A percentile compares a stretch with the other conserved stretches of the same genome.
These are phyloP conservation scores for Listronotus oregonensis DNA, from an alignment of 1,140 invertebrate species.

Conservation along the genomic window DNA sequence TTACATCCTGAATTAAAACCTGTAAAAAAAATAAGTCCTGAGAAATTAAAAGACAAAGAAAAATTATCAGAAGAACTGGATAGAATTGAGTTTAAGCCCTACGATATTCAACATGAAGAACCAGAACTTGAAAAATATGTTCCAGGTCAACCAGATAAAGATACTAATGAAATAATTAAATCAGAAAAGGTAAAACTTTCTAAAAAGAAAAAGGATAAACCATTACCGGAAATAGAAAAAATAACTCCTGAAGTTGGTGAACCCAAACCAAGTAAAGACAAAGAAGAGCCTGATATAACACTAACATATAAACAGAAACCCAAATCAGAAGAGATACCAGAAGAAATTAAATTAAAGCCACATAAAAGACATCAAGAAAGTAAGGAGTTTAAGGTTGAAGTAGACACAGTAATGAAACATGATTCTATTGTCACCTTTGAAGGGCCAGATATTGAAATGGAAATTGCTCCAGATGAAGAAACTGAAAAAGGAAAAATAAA, in stretches of 20 bases:
- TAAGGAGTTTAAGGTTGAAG: conserved; percentile 32
- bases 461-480: conserved; percentile 26
- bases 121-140: conserved; percentile 56
- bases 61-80: conserved; percentile 47
- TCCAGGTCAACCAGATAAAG: conserved; percentile 48
- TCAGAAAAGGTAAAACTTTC: conserved; percentile 55
- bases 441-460: conserved; percentile 28
- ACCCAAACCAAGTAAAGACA: conserved; percentile 59
- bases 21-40: conserved; percentile 60
- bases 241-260: conserved; percentile 59
- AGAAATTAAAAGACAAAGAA: conserved; percentile 54
- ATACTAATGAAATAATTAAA: conserved; percentile 28
- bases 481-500: conserved; percentile 21
- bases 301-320: conserved; percentile 62
- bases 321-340: conserved; percentile 59
- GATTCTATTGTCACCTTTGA: conserved; percentile 30
- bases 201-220: conserved; percentile 59
- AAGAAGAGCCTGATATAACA: conserved; percentile 62
- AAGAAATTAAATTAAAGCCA: conserved; percentile 60
- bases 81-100: conserved; percentile 50
- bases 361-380: conserved; percentile 57
- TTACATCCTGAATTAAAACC: conserved; percentile 45
- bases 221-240: conserved; percentile 60
- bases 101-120: conserved; percentile 44
- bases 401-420: conserved; percentile 29